Conservation (phyloP, 1,140 invertebrate species). For the Halotydeus destructor region DNA sequence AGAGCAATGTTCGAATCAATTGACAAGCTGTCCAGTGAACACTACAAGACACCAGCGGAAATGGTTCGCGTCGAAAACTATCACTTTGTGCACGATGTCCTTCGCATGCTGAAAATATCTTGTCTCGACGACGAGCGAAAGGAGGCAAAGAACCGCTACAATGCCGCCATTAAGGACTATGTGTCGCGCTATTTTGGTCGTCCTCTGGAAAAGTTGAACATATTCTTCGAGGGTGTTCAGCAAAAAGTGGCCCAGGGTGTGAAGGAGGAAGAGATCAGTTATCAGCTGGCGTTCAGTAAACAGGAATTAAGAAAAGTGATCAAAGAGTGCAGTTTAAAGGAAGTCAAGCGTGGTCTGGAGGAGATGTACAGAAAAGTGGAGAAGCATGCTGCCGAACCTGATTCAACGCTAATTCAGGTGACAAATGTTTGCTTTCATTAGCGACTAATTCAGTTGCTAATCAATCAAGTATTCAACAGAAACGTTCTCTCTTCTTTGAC, state of each 20-base stretch:
- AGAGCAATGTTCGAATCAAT: conserved; percentile 69
- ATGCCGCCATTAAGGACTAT: conserved; percentile 57
- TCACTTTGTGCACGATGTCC: conserved; percentile 67
- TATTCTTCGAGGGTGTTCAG: conserved; percentile 90
- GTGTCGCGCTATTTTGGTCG: conserved; percentile 83
- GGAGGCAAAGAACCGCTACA: conserved; percentile 75
- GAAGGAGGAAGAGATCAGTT: conserved; percentile 90
- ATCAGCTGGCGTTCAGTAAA: conserved; percentile 91
- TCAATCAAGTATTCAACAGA: too few species aligned
- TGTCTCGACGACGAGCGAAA: conserved; percentile 69
- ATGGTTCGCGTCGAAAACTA: conserved; percentile 83
- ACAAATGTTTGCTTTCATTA: neutral
- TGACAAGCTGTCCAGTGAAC: conserved; percentile 51
- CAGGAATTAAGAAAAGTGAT: conserved; percentile 88
- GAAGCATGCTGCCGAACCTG: conserved; percentile 86
- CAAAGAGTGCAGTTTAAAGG: conserved; percentile 77
- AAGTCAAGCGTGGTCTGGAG: conserved; percentile 84
- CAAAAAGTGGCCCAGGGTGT: conserved; percentile 72
- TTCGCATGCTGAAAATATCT: conserved; percentile 72
- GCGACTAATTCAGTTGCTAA: neutral
- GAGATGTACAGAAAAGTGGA: conserved; percentile 82
- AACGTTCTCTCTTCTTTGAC: neutral
- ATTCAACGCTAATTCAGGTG: conserved; percentile 55
- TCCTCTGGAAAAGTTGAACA: conserved; percentile 84
- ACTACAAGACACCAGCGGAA: conserved; percentile 77